Percentiles rank a stretch among this genome's conserved stretches.
phyloP scores from a whole-genome alignment of 2,113 vertebrate genomes.

The Sminthopsis crassicaudata region DNA sequence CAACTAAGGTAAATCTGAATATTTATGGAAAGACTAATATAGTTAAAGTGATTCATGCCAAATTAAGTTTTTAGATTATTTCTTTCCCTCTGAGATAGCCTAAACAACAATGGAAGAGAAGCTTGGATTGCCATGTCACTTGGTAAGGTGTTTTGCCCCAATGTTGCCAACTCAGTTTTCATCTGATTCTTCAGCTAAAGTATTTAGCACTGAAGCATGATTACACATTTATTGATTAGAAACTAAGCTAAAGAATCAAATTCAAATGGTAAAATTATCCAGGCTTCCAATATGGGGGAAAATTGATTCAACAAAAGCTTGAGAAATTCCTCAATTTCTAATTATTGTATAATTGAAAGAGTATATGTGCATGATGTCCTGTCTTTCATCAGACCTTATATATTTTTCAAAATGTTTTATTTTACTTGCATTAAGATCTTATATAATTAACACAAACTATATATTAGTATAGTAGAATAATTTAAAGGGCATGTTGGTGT shows the following conservation, averaged over 20 bases:
- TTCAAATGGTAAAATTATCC: slow-evolving; percentile 37
- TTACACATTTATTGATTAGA: slow-evolving; percentile 24
- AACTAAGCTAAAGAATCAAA: slow-evolving; percentile 9
- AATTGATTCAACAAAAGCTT: slow-evolving; percentile 46
- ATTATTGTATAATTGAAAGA: slow-evolving; percentile 34
- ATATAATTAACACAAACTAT: slow-evolving; percentile 33
- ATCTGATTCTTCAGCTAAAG: slow-evolving; percentile 32
- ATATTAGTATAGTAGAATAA: slow-evolving; percentile 45
- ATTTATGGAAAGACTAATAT: slow-evolving; percentile 10
- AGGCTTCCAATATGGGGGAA: slow-evolving; percentile 45
- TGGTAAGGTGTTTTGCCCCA: background rate
- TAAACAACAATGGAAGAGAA: slow-evolving; percentile 11
- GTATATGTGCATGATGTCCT: slow-evolving; percentile 43
- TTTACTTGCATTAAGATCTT: slow-evolving; percentile 56
- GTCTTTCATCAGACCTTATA: background rate
- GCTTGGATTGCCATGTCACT: slow-evolving; percentile 31
- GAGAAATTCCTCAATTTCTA: slow-evolving; percentile 21
- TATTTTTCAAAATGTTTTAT: slow-evolving; percentile 42
- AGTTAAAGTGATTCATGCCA: slow-evolving; percentile 5
- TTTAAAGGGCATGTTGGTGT: slow-evolving; percentile 47
- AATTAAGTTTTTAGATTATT: slow-evolving; percentile 27
- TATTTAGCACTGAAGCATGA: slow-evolving; percentile 4
- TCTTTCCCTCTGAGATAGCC: slow-evolving; percentile 12
- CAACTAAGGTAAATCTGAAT: slow-evolving; percentile 34
- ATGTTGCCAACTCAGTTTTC: slow-evolving; percentile 12